A percentile compares a stretch with the other conserved stretches of the same genome.
Evolutionary conservation across 1,140 invertebrate genomes (phyloP).

Genomic region (Doryteuthis pealeii): DNA sequence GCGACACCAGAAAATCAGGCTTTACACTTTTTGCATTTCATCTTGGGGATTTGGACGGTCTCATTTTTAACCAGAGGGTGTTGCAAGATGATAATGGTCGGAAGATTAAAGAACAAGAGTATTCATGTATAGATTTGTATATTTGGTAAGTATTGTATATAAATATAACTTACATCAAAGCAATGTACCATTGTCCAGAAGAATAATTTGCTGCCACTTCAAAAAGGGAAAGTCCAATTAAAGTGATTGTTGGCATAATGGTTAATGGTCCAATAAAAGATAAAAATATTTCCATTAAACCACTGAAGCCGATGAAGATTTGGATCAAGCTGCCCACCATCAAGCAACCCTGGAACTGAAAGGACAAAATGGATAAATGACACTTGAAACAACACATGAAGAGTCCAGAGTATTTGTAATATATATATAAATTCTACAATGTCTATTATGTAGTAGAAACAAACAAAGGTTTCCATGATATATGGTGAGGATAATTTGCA

Average conservation of each 20-base stretch:
- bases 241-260: constrained; percentile 77
- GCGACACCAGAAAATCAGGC: no score
- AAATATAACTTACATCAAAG: constrained; percentile 67
- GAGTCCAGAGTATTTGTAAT: background rate
- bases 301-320: constrained; percentile 60
- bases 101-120: no score
- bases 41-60: no score
- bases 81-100: no score
- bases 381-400: background rate
- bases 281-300: constrained; percentile 72
- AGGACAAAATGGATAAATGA: constrained; percentile 8
- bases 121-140: no score
- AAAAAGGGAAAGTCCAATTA: constrained; percentile 79
- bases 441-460: background rate
- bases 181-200: constrained; percentile 79
- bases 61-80: no score
- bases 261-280: constrained; percentile 78
- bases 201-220: constrained; percentile 75
- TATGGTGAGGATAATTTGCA: no score
- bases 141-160: no score
- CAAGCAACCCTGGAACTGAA: constrained; percentile 49
- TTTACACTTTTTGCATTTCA: no score
- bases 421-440: background rate
- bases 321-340: constrained; percentile 49
- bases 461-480: background rate